phyloP scores from a whole-genome alignment of 2,888 invertebrate genomes.

The Drosophila mimica region DNA sequence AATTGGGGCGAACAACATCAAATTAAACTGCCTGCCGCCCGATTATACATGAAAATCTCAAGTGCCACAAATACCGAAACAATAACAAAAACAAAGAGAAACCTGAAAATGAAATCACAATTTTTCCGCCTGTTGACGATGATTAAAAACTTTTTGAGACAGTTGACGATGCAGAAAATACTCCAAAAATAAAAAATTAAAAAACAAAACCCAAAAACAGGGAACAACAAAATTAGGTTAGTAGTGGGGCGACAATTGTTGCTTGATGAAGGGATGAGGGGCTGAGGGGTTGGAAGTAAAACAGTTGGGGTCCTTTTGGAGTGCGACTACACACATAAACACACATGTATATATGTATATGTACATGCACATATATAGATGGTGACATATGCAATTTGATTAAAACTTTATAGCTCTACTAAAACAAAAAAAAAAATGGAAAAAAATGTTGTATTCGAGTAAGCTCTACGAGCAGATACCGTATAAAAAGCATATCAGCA shows the following conservation, averaged over 20 bases:
- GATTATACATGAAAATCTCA: conserved; percentile 49
- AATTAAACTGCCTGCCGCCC: conserved; percentile 23
- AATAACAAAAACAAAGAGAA: neutral
- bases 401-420: conserved; percentile 18
- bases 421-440: conserved; percentile 3
- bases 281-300: neutral
- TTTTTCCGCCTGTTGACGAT: conserved; percentile 59
- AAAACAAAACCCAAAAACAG: neutral
- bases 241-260: conserved; percentile 15
- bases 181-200: conserved; percentile 27
- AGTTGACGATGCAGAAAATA: conserved; percentile 69
- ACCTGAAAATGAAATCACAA: conserved; percentile 22
- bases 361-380: neutral
- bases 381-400: conserved; percentile 66
- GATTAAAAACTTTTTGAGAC: conserved; percentile 74
- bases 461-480: neutral
- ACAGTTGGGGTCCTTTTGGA: neutral
- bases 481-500: neutral
- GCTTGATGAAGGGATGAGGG: neutral
- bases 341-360: neutral
- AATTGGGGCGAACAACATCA: conserved; percentile 57
- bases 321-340: neutral
- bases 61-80: conserved; percentile 41
- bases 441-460: neutral
- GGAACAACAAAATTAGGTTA: conserved; percentile 50